phyloP scores from a whole-genome alignment of 2,113 vertebrate genomes.

The Athene noctua region DNA sequence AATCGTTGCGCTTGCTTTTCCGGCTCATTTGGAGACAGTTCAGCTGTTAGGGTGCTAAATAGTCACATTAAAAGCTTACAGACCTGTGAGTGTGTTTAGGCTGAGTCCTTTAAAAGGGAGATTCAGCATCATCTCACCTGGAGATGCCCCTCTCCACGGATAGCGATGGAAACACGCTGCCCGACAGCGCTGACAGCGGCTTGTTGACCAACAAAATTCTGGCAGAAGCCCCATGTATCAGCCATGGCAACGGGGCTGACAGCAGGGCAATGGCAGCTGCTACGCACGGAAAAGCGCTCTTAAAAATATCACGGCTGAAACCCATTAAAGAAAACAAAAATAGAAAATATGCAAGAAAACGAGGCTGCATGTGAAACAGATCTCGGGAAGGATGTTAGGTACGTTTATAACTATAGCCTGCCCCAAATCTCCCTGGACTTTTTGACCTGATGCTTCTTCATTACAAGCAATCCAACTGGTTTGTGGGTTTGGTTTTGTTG shows the following conservation, averaged over 20 bases:
- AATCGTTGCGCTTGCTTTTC: not conserved
- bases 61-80: not conserved
- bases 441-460: not conserved
- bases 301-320: constrained; percentile 25
- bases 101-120: not conserved
- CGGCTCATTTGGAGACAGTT: not conserved
- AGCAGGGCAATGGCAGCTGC: constrained; percentile 18
- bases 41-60: not conserved
- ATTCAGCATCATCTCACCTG: not conserved
- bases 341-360: not conserved
- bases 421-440: not conserved
- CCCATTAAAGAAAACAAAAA: constrained; percentile 33
- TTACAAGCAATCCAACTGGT: not conserved
- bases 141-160: not conserved
- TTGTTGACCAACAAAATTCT: constrained; percentile 36
- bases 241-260: constrained; percentile 46
- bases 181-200: not conserved
- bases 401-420: not conserved
- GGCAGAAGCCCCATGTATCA: not conserved
- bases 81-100: not conserved
- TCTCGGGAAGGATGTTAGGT: not conserved
- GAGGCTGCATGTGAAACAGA: not conserved
- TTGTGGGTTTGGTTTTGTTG: no score
- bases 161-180: not conserved
- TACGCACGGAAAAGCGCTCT: not conserved